Base-by-base conservation (phyloP, 1,140 invertebrate genomes). In the Camponotus floridanus region DNA sequence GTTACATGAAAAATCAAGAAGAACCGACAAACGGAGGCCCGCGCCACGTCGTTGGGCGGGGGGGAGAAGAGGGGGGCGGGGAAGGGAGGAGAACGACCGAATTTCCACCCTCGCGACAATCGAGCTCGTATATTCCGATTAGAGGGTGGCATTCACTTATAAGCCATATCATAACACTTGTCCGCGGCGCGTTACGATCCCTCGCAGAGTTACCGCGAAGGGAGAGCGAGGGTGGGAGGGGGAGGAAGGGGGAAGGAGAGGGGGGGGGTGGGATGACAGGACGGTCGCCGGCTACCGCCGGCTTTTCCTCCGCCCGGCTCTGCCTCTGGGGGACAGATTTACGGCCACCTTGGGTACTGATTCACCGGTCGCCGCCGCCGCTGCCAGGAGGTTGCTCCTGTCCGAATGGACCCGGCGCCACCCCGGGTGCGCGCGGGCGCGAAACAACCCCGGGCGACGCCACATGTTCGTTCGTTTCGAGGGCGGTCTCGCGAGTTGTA, bases 121-220 rank as follows among this genome's bases (percentile, higher is more conserved):
- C 94, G 94, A 87, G 94, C 93, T 93, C 94, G 94, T 95, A 95
- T 95, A 95, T 95, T 94, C 93, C 94, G 94, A 95, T 95, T 95
- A 95, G 94, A 93, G 94, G 92, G 92, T 93, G 93, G 94, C 94
- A 95, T 95, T 95, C 94, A 95, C 94, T 95, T 95, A 95, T 94
- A 94, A 94, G 94, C 94, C 93, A 94, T 95, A 93, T 92, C 92
- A 95, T 95, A 95, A 95, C 94, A 95, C 94, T 95, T 95, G 94
- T 95, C 92, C 93, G 92, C 92, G 84, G 85, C 88, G 92, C 93
- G 92, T 95, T 95, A 94, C 94, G 94, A 93, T 91, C 89, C 92
- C 90, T 87, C 85, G 89, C 81, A 86, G 86, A n/a, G 71, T 57
- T 18, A 26, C 62, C n/a, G 79, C 68, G 84, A 76, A 48, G 59